Evolutionary conservation across 2,888 invertebrate species (phyloP).

Genomic region (Amitus sp.): DNA sequence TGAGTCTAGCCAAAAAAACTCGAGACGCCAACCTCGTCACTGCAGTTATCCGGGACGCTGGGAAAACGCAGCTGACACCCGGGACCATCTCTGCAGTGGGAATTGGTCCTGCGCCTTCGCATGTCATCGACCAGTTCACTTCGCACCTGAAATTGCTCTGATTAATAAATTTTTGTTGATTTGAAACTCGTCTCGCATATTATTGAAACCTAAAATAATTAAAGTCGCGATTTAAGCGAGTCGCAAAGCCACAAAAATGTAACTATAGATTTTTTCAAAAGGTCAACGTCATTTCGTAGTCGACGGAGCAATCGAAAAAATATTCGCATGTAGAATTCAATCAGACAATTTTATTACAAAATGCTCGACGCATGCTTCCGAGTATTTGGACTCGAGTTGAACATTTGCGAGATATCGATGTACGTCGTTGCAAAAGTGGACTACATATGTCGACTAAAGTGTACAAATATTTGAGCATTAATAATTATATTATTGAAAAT

Average conservation of each 20-base stretch:
- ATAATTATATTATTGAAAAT: too few species aligned
- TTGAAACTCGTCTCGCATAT: too few species aligned
- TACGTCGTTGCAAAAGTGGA: too few species aligned
- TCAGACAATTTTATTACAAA: background rate
- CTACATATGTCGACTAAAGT: background rate
- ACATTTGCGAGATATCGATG: background rate
- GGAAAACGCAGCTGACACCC: slow-evolving; percentile 75
- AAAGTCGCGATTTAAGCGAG: too few species aligned
- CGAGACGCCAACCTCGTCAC: slow-evolving; percentile 68
- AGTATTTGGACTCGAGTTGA: background rate
- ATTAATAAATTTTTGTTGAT: slow-evolving; percentile 22
- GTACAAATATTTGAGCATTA: background rate
- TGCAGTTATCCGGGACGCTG: slow-evolving; percentile 71
- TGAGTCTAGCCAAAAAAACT: slow-evolving; percentile 68
- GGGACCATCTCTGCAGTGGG: slow-evolving; percentile 79
- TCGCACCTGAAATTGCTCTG: slow-evolving; percentile 73
- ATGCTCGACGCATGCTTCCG: background rate
- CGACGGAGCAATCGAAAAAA: slow-evolving; percentile 17
- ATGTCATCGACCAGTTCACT: slow-evolving; percentile 72
- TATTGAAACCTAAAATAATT: too few species aligned
- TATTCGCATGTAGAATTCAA: background rate
- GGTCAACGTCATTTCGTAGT: too few species aligned
- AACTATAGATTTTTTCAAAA: too few species aligned
- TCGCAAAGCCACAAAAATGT: too few species aligned
- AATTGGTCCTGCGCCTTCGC: slow-evolving; percentile 75